Evolutionary conservation across 2,888 invertebrate genomes (phyloP).

Genomic region (Tanytarsus gracilentus): DNA sequence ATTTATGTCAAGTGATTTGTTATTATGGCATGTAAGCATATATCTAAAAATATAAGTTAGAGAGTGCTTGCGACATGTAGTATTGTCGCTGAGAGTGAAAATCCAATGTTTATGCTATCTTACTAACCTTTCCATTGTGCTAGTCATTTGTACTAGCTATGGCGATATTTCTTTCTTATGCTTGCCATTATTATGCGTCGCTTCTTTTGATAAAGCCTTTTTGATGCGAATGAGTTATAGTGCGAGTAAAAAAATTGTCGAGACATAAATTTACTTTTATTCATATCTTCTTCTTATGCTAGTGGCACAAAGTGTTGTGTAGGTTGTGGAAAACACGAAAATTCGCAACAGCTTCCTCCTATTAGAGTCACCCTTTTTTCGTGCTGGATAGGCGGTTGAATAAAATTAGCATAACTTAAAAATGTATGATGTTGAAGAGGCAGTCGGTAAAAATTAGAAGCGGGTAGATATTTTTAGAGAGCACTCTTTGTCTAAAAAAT

Average conservation of each 20-base stretch:
- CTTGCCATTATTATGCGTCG: neutral
- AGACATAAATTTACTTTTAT: conserved; percentile 7
- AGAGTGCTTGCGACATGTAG: neutral
- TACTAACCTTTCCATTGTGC: conserved; percentile 14
- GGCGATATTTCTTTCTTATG: conserved; percentile 1
- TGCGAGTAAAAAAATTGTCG: conserved; percentile 1
- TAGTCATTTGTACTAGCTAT: neutral
- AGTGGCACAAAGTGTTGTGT: neutral
- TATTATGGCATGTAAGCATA: conserved; percentile 1
- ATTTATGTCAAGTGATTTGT: conserved; percentile 12
- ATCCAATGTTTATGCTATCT: conserved; percentile 14
- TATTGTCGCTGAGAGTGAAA: conserved; percentile 1
- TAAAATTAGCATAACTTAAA: neutral
- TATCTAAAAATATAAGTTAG: neutral
- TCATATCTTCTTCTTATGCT: neutral
- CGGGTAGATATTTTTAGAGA: too few species aligned
- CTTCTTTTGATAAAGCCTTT: conserved; percentile 8
- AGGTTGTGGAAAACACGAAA: neutral
- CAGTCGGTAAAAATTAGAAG: too few species aligned
- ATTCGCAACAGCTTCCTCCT: neutral
- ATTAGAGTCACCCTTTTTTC: neutral
- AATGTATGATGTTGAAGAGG: neutral
- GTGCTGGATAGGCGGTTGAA: neutral
- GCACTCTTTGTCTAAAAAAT: too few species aligned
- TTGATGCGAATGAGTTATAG: neutral